Conservation (phyloP, 2,113 vertebrate species). For the Bagarius yarrelli region DNA sequence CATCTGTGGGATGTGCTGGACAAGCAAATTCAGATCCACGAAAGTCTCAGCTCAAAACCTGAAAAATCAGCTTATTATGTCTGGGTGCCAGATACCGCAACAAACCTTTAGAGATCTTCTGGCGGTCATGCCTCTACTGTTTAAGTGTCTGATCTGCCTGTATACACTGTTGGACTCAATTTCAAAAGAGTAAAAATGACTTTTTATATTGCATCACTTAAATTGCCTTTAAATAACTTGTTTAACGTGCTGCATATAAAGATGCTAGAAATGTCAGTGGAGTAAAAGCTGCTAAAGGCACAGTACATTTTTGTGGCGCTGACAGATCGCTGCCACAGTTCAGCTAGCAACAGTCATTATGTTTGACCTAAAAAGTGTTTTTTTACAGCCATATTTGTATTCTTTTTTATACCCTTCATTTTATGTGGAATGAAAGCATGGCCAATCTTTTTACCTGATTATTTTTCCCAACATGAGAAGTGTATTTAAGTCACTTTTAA, state of each 20-base stretch:
- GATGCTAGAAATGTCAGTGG: background rate
- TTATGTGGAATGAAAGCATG: background rate
- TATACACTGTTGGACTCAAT: background rate
- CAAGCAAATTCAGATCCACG: too few species aligned
- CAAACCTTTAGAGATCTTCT: too few species aligned
- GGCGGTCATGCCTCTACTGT: too few species aligned
- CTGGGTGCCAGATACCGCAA: too few species aligned
- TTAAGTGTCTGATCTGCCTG: too few species aligned
- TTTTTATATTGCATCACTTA: background rate
- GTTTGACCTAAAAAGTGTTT: background rate
- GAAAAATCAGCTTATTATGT: too few species aligned
- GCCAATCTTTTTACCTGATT: background rate
- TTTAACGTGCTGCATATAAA: too few species aligned
- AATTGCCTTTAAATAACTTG: background rate
- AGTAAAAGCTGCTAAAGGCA: background rate
- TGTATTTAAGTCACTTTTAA: background rate
- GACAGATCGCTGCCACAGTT: too few species aligned
- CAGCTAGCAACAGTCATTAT: background rate
- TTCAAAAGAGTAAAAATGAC: background rate
- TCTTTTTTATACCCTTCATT: background rate
- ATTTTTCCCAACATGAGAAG: background rate
- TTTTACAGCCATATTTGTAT: background rate
- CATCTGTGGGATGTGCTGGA: too few species aligned
- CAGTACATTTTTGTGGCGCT: background rate
- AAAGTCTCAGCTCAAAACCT: too few species aligned